Evolutionary conservation across 92 coral and sea anemone species (phyloP).

Genomic region (Porites divaricata): DNA sequence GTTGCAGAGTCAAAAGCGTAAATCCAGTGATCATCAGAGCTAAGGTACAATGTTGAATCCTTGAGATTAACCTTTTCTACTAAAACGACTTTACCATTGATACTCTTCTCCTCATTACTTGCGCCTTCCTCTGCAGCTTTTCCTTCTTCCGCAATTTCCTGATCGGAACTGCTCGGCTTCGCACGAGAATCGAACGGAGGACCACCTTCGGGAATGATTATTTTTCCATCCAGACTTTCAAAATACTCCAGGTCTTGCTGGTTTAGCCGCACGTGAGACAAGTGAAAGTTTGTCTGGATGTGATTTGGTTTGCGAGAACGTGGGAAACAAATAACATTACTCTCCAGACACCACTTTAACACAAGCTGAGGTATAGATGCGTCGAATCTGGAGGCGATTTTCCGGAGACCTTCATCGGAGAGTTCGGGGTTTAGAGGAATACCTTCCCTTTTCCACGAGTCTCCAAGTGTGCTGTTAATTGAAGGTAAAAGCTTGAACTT

Average conservation of each 20-base stretch:
- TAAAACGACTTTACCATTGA: conserved; percentile 58
- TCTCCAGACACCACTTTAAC: conserved; percentile 89
- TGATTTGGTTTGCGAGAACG: conserved; percentile 90
- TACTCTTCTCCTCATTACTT: conserved; percentile 25
- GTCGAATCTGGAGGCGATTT: conserved; percentile 78
- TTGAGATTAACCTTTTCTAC: conserved; percentile 63
- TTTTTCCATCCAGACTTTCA: conserved; percentile 77
- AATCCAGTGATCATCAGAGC: conserved; percentile 94
- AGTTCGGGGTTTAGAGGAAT: conserved; percentile 80
- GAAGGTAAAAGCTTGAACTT: neutral
- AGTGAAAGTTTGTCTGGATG: conserved; percentile 88
- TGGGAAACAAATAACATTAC: conserved; percentile 79
- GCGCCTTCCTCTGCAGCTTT: conserved; percentile 13
- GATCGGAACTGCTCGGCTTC: conserved; percentile 30
- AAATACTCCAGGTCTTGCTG: conserved; percentile 62
- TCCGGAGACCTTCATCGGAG: conserved; percentile 69
- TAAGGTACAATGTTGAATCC: conserved; percentile 82
- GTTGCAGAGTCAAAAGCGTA: conserved; percentile 90
- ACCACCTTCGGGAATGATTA: conserved; percentile 61
- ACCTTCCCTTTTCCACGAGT: conserved; percentile 81
- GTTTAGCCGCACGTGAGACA: conserved; percentile 74
- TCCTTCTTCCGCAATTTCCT: conserved; percentile 9
- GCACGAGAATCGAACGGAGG: conserved; percentile 40
- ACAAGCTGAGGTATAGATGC: conserved; percentile 88
- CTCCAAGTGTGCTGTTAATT: conserved; percentile 84